phyloP scores from a whole-genome alignment of 2,888 invertebrate genomes.

The Trachelus iudaicus region DNA sequence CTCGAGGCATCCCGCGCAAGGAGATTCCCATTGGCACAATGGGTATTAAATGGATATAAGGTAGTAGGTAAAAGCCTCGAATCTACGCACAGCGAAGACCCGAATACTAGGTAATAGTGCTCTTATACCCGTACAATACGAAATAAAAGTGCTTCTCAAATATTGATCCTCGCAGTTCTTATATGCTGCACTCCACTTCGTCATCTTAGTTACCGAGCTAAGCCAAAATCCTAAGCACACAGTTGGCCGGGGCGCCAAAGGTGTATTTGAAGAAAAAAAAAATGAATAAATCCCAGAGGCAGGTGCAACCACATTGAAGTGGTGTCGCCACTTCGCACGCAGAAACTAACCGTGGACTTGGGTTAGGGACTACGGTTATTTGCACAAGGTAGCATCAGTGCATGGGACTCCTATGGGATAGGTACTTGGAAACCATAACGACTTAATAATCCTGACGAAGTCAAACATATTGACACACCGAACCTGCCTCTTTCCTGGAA shows the following conservation, averaged over 20 bases:
- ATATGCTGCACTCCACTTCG: slow-evolving; percentile 20
- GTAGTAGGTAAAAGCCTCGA: slow-evolving; percentile 42
- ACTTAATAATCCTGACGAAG: slow-evolving; percentile 6
- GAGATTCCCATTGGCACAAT: slow-evolving; percentile 15
- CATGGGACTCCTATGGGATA: not conserved
- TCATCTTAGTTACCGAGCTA: slow-evolving; percentile 9
- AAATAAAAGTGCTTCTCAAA: slow-evolving; percentile 49
- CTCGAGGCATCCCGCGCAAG: not conserved
- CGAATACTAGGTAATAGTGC: not conserved
- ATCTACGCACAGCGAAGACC: slow-evolving; percentile 14
- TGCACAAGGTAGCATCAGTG: not conserved
- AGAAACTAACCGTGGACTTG: not conserved
- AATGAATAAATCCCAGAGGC: not conserved
- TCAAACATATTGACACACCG: not conserved
- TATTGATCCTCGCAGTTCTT: slow-evolving; percentile 42
- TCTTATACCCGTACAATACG: slow-evolving; percentile 8
- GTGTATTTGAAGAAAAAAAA: not conserved
- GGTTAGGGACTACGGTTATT: not conserved
- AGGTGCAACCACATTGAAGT: not conserved
- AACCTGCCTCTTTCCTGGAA: not conserved
- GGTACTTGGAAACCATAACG: slow-evolving; percentile 6
- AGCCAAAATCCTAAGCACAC: slow-evolving; percentile 27
- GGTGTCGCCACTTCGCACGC: not conserved
- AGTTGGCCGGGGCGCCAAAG: not conserved
- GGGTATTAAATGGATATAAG: slow-evolving; percentile 38